These are phyloP conservation scores for Drosophila quasianomalipes DNA, from an alignment of 2,888 invertebrate genomes.

Conservation along the genomic window DNA sequence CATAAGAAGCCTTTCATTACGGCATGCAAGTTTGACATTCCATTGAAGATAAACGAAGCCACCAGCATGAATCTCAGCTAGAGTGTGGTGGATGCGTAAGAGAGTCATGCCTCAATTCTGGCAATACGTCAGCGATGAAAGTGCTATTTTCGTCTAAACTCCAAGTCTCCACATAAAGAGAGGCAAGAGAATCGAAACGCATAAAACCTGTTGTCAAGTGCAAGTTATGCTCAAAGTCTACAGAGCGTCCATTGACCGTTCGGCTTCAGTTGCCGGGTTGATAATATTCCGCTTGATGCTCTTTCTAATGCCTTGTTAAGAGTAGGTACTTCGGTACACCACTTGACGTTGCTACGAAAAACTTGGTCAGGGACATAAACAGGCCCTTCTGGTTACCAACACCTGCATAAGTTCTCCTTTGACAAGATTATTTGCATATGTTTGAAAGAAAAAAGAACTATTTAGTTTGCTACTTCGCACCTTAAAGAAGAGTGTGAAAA, in stretches of 20 bases:
- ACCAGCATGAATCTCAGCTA: slow-evolving; percentile 13
- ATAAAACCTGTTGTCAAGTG: slow-evolving; percentile 64
- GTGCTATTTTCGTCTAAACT: slow-evolving; percentile 40
- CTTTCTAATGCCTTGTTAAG: slow-evolving; percentile 31
- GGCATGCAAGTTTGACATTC: slow-evolving; percentile 43
- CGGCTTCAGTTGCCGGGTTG: slow-evolving; percentile 76
- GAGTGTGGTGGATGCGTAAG: slow-evolving; percentile 38
- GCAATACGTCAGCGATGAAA: slow-evolving; percentile 61
- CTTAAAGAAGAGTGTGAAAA: slow-evolving; percentile 2
- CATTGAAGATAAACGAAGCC: slow-evolving; percentile 22
- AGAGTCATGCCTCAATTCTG: slow-evolving; percentile 45
- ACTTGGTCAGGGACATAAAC: slow-evolving; percentile 70
- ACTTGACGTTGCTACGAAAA: slow-evolving; percentile 35
- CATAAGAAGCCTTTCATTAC: slow-evolving; percentile 84
- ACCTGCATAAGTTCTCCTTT: slow-evolving; percentile 1
- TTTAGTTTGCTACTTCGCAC: background rate
- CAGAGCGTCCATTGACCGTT: slow-evolving; percentile 83
- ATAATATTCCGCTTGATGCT: slow-evolving; percentile 42
- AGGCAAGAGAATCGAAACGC: slow-evolving; percentile 11
- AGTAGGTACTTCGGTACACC: slow-evolving; percentile 23
- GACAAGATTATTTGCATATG: background rate
- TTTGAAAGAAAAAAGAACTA: background rate
- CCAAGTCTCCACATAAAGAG: slow-evolving; percentile 14
- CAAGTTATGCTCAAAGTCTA: slow-evolving; percentile 50
- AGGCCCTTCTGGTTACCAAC: slow-evolving; percentile 50